phyloP scores from a whole-genome alignment of 2,113 vertebrate genomes.

The Chinchilla lanigera region DNA sequence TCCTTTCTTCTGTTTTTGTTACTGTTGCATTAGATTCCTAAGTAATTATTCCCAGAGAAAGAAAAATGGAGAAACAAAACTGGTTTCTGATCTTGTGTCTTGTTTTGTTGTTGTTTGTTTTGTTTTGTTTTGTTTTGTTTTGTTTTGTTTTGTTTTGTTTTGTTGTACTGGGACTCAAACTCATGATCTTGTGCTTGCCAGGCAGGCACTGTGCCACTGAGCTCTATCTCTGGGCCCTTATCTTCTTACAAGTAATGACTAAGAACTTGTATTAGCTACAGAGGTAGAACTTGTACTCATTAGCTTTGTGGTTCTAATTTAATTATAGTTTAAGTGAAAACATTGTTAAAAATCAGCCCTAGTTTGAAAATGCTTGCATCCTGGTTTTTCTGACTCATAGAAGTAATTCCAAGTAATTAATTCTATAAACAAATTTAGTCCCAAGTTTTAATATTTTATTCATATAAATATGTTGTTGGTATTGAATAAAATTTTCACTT shows the following conservation, averaged over 20 bases:
- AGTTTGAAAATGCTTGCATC: conserved; percentile 35
- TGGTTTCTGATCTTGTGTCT: conserved; percentile 29
- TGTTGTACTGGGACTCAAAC: too few species aligned
- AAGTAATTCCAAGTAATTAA: not conserved
- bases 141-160: too few species aligned
- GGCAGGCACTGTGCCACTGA: too few species aligned
- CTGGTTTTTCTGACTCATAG: not conserved
- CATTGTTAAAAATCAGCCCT: not conserved
- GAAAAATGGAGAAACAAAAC: not conserved
- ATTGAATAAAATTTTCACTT: not conserved
- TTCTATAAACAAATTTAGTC: not conserved
- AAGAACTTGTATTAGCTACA: not conserved
- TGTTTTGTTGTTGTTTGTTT: not conserved
- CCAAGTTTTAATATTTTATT: not conserved
- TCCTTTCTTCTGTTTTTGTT: not conserved
- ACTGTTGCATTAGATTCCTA: not conserved
- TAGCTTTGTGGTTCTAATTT: not conserved
- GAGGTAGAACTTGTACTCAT: not conserved
- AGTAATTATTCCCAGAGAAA: not conserved
- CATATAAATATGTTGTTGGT: not conserved
- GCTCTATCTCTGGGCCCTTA: too few species aligned
- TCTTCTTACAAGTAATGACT: not conserved
- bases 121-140: not conserved
- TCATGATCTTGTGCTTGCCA: too few species aligned
- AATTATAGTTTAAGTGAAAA: conserved; percentile 29